Evolutionary conservation across 2,888 invertebrate genomes (phyloP).

Genomic region (Podotricha telesiphe): DNA sequence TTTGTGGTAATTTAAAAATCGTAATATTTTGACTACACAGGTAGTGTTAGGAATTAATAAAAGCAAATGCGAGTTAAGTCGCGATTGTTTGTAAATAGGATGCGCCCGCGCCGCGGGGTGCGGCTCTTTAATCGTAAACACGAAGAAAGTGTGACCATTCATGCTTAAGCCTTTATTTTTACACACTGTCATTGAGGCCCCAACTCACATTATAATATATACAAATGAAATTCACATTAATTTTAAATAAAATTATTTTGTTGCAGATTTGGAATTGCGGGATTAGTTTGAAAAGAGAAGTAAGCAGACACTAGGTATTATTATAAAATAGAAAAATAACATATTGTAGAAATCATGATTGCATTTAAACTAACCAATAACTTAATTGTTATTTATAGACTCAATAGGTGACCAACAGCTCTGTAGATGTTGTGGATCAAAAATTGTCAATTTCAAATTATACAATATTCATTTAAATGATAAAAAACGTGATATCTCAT

Average conservation of each 20-base stretch:
- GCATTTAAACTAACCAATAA: background rate
- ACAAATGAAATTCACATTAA: background rate
- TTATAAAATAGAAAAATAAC: background rate
- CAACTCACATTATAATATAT: background rate
- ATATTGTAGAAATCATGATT: background rate
- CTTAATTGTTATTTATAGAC: background rate
- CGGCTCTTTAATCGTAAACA: constrained; percentile 35
- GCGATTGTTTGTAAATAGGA: constrained; percentile 75
- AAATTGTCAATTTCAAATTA: constrained; percentile 10
- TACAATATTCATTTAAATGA: constrained; percentile 1
- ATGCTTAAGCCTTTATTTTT: constrained; percentile 37
- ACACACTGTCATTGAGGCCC: constrained; percentile 29
- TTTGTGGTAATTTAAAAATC: background rate
- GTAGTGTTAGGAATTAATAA: constrained; percentile 45
- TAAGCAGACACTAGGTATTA: constrained; percentile 23
- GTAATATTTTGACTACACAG: constrained; percentile 23
- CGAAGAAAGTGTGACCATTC: constrained; percentile 43
- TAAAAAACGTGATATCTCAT: constrained; percentile 20
- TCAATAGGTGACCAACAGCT: background rate
- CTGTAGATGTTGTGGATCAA: background rate
- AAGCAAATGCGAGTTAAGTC: constrained; percentile 52
- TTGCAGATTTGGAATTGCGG: constrained; percentile 37
- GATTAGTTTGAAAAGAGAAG: constrained; percentile 34
- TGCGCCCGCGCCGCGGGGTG: constrained; percentile 63
- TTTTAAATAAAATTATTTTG: constrained; percentile 27